These are phyloP conservation scores for Bhutanitis thaidina DNA, from an alignment of 2,888 invertebrate genomes.

Conservation along the genomic window DNA sequence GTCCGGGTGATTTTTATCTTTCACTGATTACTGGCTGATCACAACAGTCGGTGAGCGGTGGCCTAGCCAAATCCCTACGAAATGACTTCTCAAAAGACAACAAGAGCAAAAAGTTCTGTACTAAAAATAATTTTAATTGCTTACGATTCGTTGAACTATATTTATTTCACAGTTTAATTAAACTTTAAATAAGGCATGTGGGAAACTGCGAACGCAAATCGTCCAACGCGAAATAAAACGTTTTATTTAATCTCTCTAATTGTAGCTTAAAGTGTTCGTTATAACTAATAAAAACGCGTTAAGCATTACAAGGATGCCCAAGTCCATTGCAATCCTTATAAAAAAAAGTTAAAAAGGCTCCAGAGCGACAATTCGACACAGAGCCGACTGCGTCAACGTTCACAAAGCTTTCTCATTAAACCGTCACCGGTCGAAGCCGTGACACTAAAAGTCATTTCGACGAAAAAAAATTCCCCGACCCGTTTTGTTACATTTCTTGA, in stretches of 20 bases:
- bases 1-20: too few relatives aligned
- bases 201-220: neutral
- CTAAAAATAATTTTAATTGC: too few relatives aligned
- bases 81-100: too few relatives aligned
- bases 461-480: constrained; percentile 56
- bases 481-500: constrained; percentile 72
- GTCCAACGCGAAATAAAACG: neutral
- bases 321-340: constrained; percentile 44
- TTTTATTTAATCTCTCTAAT: constrained; percentile 8
- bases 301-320: constrained; percentile 25
- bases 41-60: too few relatives aligned
- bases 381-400: constrained; percentile 60
- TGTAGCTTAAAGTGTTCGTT: constrained; percentile 13
- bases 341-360: constrained; percentile 50
- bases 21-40: too few relatives aligned
- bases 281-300: constrained; percentile 20
- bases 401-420: constrained; percentile 78
- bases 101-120: too few relatives aligned
- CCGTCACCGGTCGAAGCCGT: constrained; percentile 68
- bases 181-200: neutral
- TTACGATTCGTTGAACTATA: too few relatives aligned
- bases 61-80: too few relatives aligned
- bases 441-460: constrained; percentile 73
- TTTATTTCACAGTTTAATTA: neutral
- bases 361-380: constrained; percentile 71